Evolutionary conservation across 2,797 vertebrate species (phyloP).

Genomic region (Alauda arvensis): DNA sequence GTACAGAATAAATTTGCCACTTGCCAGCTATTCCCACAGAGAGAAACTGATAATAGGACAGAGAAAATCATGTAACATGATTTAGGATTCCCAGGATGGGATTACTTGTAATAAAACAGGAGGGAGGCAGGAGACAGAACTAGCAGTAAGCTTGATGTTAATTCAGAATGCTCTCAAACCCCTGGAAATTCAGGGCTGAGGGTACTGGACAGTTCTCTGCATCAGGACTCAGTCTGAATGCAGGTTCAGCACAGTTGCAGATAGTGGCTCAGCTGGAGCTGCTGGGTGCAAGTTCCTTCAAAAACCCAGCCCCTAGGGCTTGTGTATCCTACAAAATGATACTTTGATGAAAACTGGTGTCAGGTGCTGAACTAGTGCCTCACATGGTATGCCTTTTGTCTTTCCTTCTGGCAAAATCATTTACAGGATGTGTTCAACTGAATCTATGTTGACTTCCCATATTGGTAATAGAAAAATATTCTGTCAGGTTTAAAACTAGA

Average conservation of each 20-base stretch:
- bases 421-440: neutral
- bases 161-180: neutral
- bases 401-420: neutral
- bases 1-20: constrained; percentile 66
- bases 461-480: neutral
- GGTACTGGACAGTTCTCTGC: neutral
- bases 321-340: neutral
- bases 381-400: neutral
- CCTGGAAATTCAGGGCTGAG: neutral
- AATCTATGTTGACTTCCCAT: neutral
- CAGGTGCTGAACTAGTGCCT: neutral
- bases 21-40: constrained; percentile 54
- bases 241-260: neutral
- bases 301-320: neutral
- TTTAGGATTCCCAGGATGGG: constrained; percentile 48
- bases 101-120: constrained; percentile 59
- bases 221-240: neutral
- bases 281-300: neutral
- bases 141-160: constrained; percentile 12
- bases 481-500: neutral
- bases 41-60: constrained; percentile 49
- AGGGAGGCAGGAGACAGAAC: neutral
- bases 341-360: neutral
- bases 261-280: neutral
- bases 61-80: constrained; percentile 32